Evolutionary conservation across 2,797 vertebrate species (phyloP).

Genomic region (Anisognathus igniventris): DNA sequence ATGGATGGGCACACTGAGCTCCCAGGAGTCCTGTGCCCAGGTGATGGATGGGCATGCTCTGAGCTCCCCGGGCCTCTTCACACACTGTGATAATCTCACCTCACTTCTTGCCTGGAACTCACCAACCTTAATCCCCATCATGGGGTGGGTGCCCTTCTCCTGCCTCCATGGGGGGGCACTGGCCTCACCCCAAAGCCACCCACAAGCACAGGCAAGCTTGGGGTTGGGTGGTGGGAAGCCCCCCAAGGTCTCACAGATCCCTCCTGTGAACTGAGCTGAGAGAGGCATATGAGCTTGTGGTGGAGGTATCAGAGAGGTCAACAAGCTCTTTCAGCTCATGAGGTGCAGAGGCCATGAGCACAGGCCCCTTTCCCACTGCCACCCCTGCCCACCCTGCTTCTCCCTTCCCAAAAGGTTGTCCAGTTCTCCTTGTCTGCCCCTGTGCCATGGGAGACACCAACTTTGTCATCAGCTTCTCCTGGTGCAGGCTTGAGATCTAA

Average conservation of each 20-base stretch:
- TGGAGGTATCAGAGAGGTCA: rapidly evolving
- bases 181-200: not conserved
- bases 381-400: rapidly evolving
- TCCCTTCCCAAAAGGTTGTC: not conserved
- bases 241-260: too few relatives aligned
- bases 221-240: rapidly evolving
- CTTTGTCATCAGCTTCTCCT: not conserved
- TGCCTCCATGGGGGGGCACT: rapidly evolving
- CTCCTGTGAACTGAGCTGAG: too few relatives aligned
- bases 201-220: rapidly evolving
- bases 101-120: not conserved
- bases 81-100: rapidly evolving
- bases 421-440: rapidly evolving
- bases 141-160: rapidly evolving
- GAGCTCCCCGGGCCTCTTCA: rapidly evolving
- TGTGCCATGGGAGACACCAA: not conserved
- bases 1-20: too few relatives aligned
- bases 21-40: rapidly evolving
- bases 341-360: rapidly evolving
- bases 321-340: rapidly evolving
- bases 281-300: rapidly evolving
- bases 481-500: not conserved
- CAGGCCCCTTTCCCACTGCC: rapidly evolving
- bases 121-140: rapidly evolving
- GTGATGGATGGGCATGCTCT: rapidly evolving